Evolutionary conservation across 2,113 vertebrate species (phyloP), one percentile per base, ranked within the genome.

Genomic region (Plestiodon gilberti): DNA sequence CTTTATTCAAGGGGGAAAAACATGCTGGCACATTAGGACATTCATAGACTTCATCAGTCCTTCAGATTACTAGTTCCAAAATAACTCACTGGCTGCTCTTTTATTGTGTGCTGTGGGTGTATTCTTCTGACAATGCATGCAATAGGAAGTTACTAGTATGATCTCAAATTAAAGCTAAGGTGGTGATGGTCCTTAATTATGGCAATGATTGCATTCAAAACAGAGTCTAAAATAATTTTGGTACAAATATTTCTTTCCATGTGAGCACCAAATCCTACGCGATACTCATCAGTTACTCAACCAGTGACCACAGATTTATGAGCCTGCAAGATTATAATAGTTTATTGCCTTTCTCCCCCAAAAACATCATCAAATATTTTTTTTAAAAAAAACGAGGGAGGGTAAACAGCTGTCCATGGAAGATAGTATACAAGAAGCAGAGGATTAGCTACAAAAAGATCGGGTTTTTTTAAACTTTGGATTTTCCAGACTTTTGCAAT

Each of bases 1-100:
- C 61, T 88, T 87, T 88, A 92, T 90, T 90, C 84, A 28, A 20
- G 87, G 43, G 86, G 86, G n/a, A 55, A 6, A 80, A 15, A 14
- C 28, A 80, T 67, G n/a, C 65, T 83, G 71, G 35, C 30, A 25
- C 90, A 82, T 92, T 90, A 82, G 48, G 43, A 33, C 30, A 25
- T 76, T 23, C 11, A 52, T 87, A 57, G 62, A 55, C 67, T 67
- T 85, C 52, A 90, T 8, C 40, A 64, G 88, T 86, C 90, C 74
- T 91, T 40, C 59, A 57, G 15, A 78, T 86, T 86, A 55, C 1
- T 64, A 33, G 62, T 38, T 76, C 52, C 52, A 89, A 25, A 73
- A 38, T 82, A 86, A 82, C 74, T 87, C 76, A 89, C 59, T 59
- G 78, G 25, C 30, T 83, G 14, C 59, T 57, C 4, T 76, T 89